Evolutionary conservation across 1,140 invertebrate species (phyloP).

Genomic region (Drosophila saltans): DNA sequence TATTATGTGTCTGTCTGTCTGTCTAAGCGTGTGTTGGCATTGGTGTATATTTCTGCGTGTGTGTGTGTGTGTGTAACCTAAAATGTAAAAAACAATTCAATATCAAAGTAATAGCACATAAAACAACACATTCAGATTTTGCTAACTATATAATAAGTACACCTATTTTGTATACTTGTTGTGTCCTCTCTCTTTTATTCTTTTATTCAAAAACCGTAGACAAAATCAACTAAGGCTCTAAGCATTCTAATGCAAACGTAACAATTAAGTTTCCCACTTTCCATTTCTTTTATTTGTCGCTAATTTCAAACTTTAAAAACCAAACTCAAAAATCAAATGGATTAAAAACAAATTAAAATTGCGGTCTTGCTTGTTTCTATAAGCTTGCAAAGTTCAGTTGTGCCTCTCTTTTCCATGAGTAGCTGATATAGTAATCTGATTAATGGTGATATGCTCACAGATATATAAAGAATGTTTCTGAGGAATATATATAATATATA

Average conservation of each 20-base stretch:
- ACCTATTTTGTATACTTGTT: conserved; percentile 54
- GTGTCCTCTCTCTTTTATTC: conserved; percentile 26
- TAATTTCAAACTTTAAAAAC: neutral
- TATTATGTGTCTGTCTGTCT: conserved; percentile 26
- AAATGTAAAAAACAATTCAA: conserved; percentile 43
- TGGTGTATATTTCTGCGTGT: conserved; percentile 22
- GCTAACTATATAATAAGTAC: conserved; percentile 62
- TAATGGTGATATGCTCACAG: no score
- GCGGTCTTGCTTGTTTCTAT: neutral
- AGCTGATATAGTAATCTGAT: no score
- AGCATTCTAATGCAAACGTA: conserved; percentile 40
- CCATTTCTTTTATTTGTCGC: conserved; percentile 36
- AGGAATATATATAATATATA: no score
- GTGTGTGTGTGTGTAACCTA: conserved; percentile 45
- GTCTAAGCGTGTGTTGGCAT: neutral
- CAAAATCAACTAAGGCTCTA: conserved; percentile 42
- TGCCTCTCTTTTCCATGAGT: no score
- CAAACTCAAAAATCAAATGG: neutral
- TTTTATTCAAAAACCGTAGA: conserved; percentile 42
- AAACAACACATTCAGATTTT: conserved; percentile 72
- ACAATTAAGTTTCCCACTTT: conserved; percentile 35
- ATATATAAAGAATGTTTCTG: no score
- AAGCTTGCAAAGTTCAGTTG: neutral
- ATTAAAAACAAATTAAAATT: neutral
- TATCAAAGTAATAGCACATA: conserved; percentile 49